A percentile compares a stretch with the other conserved stretches of the same genome.
phyloP scores from a whole-genome alignment of 2,113 vertebrate species.

The Macquaria ambigua region DNA sequence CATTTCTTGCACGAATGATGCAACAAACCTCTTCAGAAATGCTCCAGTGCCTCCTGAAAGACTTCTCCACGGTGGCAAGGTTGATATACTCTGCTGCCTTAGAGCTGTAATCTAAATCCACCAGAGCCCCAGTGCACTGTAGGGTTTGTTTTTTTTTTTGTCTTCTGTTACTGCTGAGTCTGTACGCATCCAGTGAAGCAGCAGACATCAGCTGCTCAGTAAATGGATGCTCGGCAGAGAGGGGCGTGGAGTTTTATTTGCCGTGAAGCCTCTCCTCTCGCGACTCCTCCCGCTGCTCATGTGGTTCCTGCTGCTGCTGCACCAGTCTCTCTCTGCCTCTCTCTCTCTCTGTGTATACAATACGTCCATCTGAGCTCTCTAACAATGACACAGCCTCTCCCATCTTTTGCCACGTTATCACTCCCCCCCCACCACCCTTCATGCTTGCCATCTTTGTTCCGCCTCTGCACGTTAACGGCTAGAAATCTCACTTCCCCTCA shows the following conservation, averaged over 20 bases:
- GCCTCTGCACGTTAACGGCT: constrained; percentile 35
- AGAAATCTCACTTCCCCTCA: constrained; percentile 9
- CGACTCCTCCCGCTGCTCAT: constrained; percentile 68
- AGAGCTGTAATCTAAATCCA: constrained; percentile 50
- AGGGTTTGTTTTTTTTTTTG: neutral
- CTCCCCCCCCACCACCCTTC: neutral
- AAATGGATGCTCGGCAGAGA: constrained; percentile 75
- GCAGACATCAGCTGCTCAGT: constrained; percentile 65
- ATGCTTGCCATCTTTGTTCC: constrained; percentile 24
- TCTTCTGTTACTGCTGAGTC: constrained; percentile 51
- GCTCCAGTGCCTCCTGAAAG: constrained; percentile 17
- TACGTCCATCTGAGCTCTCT: constrained; percentile 17
- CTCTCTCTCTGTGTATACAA: constrained; percentile 21
- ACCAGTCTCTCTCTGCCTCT: constrained; percentile 33
- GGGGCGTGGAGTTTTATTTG: constrained; percentile 70
- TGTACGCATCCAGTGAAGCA: constrained; percentile 50
- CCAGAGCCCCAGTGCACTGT: neutral
- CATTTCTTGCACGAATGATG: constrained; percentile 23
- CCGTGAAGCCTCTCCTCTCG: constrained; percentile 47
- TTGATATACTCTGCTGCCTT: constrained; percentile 4
- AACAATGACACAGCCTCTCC: constrained; percentile 67
- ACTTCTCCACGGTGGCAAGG: constrained; percentile 18
- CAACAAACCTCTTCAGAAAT: constrained; percentile 24
- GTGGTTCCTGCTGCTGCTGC: constrained; percentile 67
- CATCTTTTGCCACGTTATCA: constrained; percentile 56